Base-by-base conservation (phyloP, 2,113 vertebrate species). In the Tinamus guttatus region DNA sequence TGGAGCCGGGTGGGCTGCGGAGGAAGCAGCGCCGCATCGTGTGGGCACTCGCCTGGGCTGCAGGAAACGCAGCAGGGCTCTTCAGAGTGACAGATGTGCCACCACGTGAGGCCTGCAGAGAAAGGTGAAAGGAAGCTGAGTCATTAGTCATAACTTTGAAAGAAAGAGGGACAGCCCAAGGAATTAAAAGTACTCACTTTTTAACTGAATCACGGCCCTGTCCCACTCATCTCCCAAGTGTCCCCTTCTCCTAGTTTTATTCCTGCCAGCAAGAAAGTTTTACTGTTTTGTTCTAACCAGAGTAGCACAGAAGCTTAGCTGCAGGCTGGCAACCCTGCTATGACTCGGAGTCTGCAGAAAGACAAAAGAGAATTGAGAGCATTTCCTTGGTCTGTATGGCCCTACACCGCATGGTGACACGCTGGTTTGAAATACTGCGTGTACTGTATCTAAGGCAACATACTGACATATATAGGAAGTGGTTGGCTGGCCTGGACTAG, bases 11-110 rank as follows among this genome's bases (percentile, higher is more conserved):
- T 28, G 34, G 49, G 77, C 93, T 81, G 85, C 19, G 60, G 87
- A 71, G 94, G 95, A 96, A 95, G 90, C 6, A 9, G 21, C 79
- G 92, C 28, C 73, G 96, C 78, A 81, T 93, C 93, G 6, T 81
- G 94, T 7, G 85, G 92, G 60, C 18, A 4, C 94, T 86, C 1
- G 0, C 62, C 86, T 58, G 88, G 82, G 78, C 85, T 84, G 27
- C 84, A 96, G 88, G 94, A 96, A 96, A 64, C 52, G 59, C 69
- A 41, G 43, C 0, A 1, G 76, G 47, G 34, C 41, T 76, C 85
- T 70, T 76, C 59, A 60, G 52, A 15, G 49, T 77, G 92, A 82
- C 78, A 93, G 49, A 76, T 62, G 36, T 21, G 36, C 0, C 1
- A 52, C 59, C 12, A 28, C 4, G 54, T 38, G 25, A 69, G 36